Percentiles rank a stretch among this genome's conserved stretches.
These are phyloP conservation scores for Nemopilema nomurai DNA, from an alignment of 30 jellyfish, hydroid and myxozoan genomes.

Conservation along the genomic window DNA sequence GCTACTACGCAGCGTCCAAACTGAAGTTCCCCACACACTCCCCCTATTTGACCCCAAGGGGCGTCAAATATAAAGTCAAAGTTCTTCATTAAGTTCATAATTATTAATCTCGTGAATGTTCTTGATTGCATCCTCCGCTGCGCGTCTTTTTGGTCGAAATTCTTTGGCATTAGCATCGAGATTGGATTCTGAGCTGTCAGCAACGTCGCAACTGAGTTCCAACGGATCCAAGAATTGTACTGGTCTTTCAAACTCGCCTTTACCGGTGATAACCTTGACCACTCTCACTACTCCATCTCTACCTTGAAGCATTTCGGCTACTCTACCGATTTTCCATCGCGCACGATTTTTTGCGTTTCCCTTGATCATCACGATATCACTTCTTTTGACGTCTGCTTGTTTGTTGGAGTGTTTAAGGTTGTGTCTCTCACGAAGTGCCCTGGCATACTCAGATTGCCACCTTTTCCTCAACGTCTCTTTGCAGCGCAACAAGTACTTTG, in stretches of 20 bases:
- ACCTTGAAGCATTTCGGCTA: not conserved
- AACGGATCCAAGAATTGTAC: conserved; percentile 17
- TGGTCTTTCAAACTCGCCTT: conserved; percentile 30
- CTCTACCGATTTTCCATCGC: not conserved
- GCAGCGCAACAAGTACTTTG: conserved; percentile 40
- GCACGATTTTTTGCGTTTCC: not conserved
- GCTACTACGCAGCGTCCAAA: not conserved
- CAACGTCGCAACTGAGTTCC: not conserved
- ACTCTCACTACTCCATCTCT: not conserved
- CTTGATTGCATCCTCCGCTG: not conserved
- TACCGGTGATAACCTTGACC: conserved; percentile 8
- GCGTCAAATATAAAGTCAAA: conserved; percentile 17
- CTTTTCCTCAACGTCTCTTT: conserved; percentile 38
- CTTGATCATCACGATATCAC: not conserved
- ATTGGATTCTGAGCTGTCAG: not conserved
- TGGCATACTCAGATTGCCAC: conserved; percentile 7
- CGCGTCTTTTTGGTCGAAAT: conserved; percentile 6
- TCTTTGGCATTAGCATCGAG: conserved; percentile 5
- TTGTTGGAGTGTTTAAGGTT: not conserved
- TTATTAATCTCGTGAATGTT: not conserved
- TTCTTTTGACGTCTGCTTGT: not conserved
- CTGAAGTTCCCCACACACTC: conserved; percentile 19
- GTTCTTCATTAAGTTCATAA: conserved; percentile 15
- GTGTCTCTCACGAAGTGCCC: not conserved
- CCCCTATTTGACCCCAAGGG: conserved; percentile 22